Evolutionary conservation across 2,797 vertebrate genomes (phyloP), one percentile per base, ranked within the genome.

Genomic region (Xenentodon cancila): DNA sequence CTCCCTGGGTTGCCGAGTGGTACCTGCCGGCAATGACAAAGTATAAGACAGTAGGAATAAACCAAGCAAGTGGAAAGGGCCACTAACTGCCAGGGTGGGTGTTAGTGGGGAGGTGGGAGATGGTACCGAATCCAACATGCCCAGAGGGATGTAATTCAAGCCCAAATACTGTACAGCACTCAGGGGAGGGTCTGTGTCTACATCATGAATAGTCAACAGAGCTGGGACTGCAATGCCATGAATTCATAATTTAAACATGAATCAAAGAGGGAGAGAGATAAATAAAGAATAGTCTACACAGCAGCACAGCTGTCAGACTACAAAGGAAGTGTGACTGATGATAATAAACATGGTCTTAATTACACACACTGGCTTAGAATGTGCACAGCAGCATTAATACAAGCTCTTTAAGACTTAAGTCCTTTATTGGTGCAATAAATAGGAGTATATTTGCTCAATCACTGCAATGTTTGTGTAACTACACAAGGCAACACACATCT

Each of bases 1-100:
- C 88, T 99, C 98, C 64, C 98, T 94, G 79, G 98, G 97, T 88
- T 95, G 95, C 82, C 98, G 94, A 12, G 98, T 99, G 81, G 98
- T 99, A 89, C 98, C 98, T 99, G 93, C 63, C 72, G 56, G 79
- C 9, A 59, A 44, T 0, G 15, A 57, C 67, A 68, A 49, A 37
- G 53, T 61, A 79, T 73, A 85, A 82, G 74, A 68, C 74, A 30
- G 45, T 30, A 30, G 45, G 30, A 75, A 63, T 16, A 68, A 54
- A 32, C 7, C 1, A 20, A 47, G 9, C 16, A 37, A 63, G 55
- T 11, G 56, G 66, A 66, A 66, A 8, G 34, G 43, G 20, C 55
- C 51, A 57, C 51, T 71, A 18, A 12, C 25, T 5, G 56, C 16
- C 37, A 54, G 55, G 27, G 25, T 55, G 20, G 53, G 42, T 42